Percentiles rank a stretch among this genome's conserved stretches.
Evolutionary conservation across 2,797 vertebrate genomes (phyloP).

Genomic region (Salmo trutta): DNA sequence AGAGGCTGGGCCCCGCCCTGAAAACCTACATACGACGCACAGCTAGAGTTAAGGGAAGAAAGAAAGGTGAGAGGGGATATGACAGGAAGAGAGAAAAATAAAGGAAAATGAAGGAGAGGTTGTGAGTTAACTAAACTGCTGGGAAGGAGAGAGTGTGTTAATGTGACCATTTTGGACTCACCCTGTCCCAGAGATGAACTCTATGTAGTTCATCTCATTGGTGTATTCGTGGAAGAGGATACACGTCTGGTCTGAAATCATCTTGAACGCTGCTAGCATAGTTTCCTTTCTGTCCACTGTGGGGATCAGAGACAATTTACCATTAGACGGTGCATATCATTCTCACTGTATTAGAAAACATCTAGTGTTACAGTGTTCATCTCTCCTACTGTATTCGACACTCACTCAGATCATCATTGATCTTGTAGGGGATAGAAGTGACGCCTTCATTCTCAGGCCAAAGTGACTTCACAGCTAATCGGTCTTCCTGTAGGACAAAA

Average conservation of each 20-base stretch:
- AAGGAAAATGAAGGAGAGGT: too few species aligned
- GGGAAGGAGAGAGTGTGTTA: too few species aligned
- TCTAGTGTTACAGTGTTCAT: background rate
- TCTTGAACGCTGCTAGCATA: conserved; percentile 42
- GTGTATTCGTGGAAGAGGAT: conserved; percentile 30
- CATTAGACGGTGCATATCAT: background rate
- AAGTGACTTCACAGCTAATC: conserved; percentile 1
- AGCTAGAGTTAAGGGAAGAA: background rate
- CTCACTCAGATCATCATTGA: background rate
- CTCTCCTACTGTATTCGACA: background rate
- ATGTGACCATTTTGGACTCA: conserved; percentile 21
- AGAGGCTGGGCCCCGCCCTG: conserved; percentile 13
- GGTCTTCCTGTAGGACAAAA: background rate
- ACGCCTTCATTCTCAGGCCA: background rate
- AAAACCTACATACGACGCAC: conserved; percentile 14
- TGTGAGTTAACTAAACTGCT: too few species aligned
- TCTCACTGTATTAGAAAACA: background rate
- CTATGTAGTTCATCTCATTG: conserved; percentile 35
- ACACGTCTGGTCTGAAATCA: conserved; percentile 47
- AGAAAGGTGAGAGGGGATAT: background rate
- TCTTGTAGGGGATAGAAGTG: background rate
- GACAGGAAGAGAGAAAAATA: background rate
- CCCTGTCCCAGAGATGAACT: conserved; percentile 29
- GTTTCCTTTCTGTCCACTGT: background rate
- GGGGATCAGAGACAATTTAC: background rate